Conservation (phyloP, 92 coral and sea anemone genomes). For the Bergia sp. region DNA sequence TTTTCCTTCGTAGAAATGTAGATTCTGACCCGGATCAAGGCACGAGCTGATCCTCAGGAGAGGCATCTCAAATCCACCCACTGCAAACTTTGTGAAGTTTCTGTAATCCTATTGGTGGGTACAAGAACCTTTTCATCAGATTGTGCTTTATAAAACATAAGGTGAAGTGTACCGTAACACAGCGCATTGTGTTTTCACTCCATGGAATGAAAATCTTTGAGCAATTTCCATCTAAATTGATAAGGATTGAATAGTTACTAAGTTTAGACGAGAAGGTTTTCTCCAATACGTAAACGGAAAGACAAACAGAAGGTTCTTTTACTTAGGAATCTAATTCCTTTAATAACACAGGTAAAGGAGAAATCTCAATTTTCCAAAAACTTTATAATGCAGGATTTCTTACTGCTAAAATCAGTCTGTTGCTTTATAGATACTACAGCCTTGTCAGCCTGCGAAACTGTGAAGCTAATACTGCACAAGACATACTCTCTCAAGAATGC, state of each 20-base stretch:
- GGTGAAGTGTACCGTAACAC: background rate
- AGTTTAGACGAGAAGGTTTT: background rate
- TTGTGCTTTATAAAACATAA: conserved; percentile 9
- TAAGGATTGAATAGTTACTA: background rate
- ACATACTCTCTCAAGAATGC: conserved; percentile 36
- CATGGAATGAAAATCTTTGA: conserved; percentile 24
- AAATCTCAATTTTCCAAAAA: background rate
- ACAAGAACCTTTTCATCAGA: background rate
- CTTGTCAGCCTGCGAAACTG: background rate
- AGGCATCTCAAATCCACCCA: background rate
- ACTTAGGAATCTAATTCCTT: background rate
- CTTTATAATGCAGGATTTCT: background rate
- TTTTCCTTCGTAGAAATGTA: background rate
- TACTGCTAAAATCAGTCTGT: background rate
- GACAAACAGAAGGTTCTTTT: background rate
- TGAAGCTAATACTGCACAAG: no score
- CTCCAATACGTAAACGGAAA: background rate
- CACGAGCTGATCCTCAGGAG: background rate
- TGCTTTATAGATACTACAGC: background rate
- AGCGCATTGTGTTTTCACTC: background rate
- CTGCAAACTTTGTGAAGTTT: background rate
- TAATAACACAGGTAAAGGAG: background rate
- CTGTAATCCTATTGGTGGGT: conserved; percentile 23
- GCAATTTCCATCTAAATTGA: background rate
- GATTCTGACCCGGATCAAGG: background rate